A percentile compares a stretch with the other conserved stretches of the same genome.
Conservation (phyloP, 2,113 vertebrate genomes). For the Chauna torquata region DNA sequence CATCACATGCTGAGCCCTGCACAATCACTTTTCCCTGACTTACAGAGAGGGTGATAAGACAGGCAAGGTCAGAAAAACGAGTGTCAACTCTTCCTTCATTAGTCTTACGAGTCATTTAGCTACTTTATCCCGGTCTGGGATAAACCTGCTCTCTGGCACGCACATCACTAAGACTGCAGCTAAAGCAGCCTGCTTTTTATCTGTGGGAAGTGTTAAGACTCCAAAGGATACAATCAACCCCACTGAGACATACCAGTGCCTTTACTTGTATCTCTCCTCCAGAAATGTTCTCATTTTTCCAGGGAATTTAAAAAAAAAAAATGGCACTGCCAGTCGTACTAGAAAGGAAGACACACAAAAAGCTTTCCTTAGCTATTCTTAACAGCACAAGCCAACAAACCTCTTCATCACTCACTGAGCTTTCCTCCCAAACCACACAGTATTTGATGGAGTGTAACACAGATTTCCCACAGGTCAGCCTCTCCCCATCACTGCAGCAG, state of each 20-base stretch:
- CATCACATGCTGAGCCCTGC: not conserved
- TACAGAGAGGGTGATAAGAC: not conserved
- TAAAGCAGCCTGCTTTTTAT: not conserved
- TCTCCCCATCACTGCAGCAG: not conserved
- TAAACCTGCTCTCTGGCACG: not conserved
- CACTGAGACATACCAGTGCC: not conserved
- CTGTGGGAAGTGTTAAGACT: not conserved
- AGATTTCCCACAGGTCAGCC: not conserved
- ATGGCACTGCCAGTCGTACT: constrained; percentile 7
- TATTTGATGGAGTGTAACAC: not conserved
- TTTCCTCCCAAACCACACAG: not conserved
- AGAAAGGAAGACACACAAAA: not conserved
- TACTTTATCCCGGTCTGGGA: not conserved
- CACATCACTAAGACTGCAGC: not conserved
- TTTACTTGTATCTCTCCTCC: not conserved
- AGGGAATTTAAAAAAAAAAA: not conserved
- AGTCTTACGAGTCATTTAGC: not conserved
- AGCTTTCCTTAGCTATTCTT: not conserved
- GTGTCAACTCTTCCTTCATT: not conserved
- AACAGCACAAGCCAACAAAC: constrained; percentile 34
- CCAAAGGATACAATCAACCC: not conserved
- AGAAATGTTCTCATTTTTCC: not conserved
- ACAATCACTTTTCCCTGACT: not conserved
- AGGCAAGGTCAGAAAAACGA: not conserved
- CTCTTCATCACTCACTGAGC: not conserved